Conservation (phyloP, 2,113 vertebrate species). For the Ibidorhyncha struthersii region DNA sequence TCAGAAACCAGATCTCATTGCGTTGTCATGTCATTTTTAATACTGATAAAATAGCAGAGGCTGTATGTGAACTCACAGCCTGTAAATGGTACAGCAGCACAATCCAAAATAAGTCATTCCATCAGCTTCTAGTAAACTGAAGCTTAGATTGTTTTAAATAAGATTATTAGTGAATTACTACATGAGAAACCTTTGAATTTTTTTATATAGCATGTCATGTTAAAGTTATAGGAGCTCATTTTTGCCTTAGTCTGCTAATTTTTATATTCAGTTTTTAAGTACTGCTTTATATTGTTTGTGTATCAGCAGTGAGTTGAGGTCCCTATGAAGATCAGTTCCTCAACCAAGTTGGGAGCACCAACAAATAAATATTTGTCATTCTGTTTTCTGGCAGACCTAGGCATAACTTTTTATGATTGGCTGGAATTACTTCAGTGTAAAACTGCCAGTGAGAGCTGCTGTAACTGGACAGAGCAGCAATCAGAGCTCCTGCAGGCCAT, state of each 20-base stretch:
- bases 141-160: background rate
- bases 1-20: constrained; percentile 62
- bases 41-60: constrained; percentile 65
- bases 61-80: constrained; percentile 25
- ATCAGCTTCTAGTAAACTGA: background rate
- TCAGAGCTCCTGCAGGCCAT: background rate
- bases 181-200: background rate
- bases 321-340: background rate
- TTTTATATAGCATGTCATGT: background rate
- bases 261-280: background rate
- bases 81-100: background rate
- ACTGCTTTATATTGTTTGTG: background rate
- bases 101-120: background rate
- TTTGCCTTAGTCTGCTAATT: background rate
- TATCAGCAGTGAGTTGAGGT: background rate
- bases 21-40: constrained; percentile 72
- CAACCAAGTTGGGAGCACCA: background rate
- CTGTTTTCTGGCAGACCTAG: background rate
- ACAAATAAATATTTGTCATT: background rate
- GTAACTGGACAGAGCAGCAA: background rate
- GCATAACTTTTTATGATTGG: background rate
- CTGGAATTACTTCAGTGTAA: background rate
- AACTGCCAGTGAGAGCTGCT: background rate
- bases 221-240: background rate
- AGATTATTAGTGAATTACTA: background rate